These are phyloP conservation scores for Lagocephalus sceleratus DNA, from an alignment of 2,797 vertebrate genomes.

Conservation along the genomic window DNA sequence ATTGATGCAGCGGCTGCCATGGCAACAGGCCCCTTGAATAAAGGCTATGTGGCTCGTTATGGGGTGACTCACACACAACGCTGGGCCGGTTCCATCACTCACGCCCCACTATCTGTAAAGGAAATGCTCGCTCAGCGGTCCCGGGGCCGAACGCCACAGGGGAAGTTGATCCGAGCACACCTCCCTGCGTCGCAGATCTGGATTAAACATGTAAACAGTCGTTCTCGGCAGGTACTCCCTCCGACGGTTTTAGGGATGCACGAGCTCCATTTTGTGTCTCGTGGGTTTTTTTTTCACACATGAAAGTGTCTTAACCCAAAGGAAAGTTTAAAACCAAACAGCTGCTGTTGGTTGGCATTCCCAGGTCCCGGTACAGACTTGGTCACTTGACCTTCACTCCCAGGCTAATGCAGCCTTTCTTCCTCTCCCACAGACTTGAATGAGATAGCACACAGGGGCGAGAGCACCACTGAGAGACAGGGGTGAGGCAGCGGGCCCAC, in stretches of 20 bases:
- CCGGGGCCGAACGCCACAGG: no score
- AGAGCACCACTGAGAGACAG: not conserved
- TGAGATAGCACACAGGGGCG: conserved; percentile 63
- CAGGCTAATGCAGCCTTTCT: conserved; percentile 17
- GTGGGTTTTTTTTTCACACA: conserved; percentile 34
- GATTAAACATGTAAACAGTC: conserved; percentile 63
- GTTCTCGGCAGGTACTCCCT: conserved; percentile 42
- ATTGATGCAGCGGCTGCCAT: conserved; percentile 72
- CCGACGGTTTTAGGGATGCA: conserved; percentile 16
- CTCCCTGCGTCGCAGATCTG: conserved; percentile 48
- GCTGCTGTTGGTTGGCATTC: no score
- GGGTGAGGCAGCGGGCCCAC: conserved; percentile 50
- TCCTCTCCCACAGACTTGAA: conserved; percentile 74
- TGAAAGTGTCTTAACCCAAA: conserved; percentile 19
- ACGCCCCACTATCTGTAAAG: conserved; percentile 33
- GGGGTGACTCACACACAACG: conserved; percentile 70
- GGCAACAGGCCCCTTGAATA: conserved; percentile 69
- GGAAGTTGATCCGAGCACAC: conserved; percentile 28
- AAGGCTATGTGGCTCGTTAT: conserved; percentile 72
- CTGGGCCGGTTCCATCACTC: conserved; percentile 44
- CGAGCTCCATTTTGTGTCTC: conserved; percentile 28
- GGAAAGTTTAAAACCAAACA: no score
- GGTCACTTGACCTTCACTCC: not conserved
- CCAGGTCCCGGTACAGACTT: no score
- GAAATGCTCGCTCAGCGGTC: conserved; percentile 7